phyloP scores from a whole-genome alignment of 2,888 invertebrate species.

The Xylophagus ater region DNA sequence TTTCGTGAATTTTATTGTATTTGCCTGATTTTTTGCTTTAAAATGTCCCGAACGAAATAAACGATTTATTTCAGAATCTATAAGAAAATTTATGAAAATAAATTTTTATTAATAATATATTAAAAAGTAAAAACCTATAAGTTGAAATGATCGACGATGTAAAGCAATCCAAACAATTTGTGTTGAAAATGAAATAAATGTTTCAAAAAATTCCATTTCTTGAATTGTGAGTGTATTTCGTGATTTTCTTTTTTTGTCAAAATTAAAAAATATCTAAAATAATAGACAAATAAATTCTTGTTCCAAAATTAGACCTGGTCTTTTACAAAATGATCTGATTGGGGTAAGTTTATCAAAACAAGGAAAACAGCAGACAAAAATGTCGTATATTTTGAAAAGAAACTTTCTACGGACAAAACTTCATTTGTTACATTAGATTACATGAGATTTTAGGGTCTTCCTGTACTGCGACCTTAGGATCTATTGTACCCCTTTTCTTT shows the following conservation, averaged over 20 bases:
- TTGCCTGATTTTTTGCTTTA: conserved; percentile 19
- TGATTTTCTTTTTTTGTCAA: no score
- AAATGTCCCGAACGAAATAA: conserved; percentile 36
- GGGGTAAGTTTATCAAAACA: conserved; percentile 30
- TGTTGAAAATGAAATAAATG: conserved; percentile 29
- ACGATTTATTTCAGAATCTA: conserved; percentile 32
- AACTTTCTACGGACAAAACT: no score
- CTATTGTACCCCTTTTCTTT: no score
- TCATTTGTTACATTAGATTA: no score
- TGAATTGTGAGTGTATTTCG: no score
- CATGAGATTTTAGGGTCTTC: no score
- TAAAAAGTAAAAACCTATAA: conserved; percentile 20
- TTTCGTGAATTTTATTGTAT: conserved; percentile 22
- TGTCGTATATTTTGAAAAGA: no score
- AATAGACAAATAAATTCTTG: no score
- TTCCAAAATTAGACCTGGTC: no score
- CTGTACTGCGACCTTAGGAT: no score
- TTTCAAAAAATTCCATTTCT: conserved; percentile 26
- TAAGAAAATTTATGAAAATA: conserved; percentile 1
- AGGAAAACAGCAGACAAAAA: no score
- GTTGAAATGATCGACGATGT: conserved; percentile 29
- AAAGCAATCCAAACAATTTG: conserved; percentile 34
- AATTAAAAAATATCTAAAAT: no score
- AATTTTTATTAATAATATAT: not conserved
- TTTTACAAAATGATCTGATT: conserved; percentile 14